Evolutionary conservation across 2,113 vertebrate genomes (phyloP).

Genomic region (Ciconia maguari): DNA sequence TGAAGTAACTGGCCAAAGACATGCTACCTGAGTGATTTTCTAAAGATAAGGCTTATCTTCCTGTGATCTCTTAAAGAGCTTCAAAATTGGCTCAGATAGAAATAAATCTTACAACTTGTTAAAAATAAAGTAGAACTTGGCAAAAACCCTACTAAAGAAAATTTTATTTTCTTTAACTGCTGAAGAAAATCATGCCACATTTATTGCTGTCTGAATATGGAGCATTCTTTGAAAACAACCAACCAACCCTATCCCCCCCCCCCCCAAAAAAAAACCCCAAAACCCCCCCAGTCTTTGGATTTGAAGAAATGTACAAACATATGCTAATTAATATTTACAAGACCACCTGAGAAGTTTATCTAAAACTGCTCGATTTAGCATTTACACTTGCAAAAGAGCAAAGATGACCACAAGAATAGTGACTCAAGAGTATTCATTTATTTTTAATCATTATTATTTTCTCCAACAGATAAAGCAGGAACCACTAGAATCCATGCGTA

Average conservation of each 20-base stretch:
- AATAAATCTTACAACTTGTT: background rate
- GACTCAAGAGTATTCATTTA: background rate
- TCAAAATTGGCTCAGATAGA: background rate
- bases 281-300: background rate
- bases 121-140: background rate
- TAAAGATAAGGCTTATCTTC: background rate
- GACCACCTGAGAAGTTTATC: background rate
- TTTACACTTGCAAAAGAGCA: background rate
- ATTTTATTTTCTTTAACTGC: background rate
- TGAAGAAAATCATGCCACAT: background rate
- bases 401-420: background rate
- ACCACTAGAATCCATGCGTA: background rate
- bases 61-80: background rate
- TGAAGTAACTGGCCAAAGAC: background rate
- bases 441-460: background rate
- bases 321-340: background rate
- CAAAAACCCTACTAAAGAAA: background rate
- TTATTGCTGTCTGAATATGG: background rate
- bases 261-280: background rate
- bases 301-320: background rate
- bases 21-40: background rate
- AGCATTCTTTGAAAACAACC: background rate
- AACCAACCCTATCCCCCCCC: background rate
- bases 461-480: background rate
- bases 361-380: background rate